A percentile compares a stretch with the other conserved stretches of the same genome.
phyloP scores from a whole-genome alignment of 2,888 invertebrate genomes.

The Timandra comae region DNA sequence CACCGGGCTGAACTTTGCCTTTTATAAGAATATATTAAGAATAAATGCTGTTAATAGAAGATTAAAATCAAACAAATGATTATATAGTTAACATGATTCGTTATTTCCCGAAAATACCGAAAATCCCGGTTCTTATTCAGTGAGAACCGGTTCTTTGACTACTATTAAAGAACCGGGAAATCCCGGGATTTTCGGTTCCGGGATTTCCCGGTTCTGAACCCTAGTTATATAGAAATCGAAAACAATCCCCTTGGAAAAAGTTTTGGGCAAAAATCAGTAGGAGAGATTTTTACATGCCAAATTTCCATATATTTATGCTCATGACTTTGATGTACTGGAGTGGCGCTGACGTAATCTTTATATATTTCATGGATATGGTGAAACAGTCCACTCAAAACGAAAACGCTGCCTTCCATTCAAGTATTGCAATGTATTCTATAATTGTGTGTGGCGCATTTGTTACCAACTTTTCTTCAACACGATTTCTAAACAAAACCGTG shows the following conservation, averaged over 20 bases:
- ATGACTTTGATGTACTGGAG: constrained; percentile 16
- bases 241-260: not conserved
- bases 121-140: too few species aligned
- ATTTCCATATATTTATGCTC: constrained; percentile 14
- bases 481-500: constrained; percentile 14
- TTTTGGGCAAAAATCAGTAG: constrained; percentile 8
- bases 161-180: too few species aligned
- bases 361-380: constrained; percentile 17
- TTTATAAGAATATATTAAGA: too few species aligned
- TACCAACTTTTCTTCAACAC: constrained; percentile 7
- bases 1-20: not conserved
- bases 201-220: too few species aligned
- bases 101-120: too few species aligned
- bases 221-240: too few species aligned
- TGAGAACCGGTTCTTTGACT: too few species aligned
- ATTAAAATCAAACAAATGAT: too few species aligned
- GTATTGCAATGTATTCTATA: constrained; percentile 10
- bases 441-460: constrained; percentile 6
- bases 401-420: constrained; percentile 12
- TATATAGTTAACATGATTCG: too few species aligned
- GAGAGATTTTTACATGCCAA: constrained; percentile 19
- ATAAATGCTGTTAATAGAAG: too few species aligned
- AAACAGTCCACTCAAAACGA: constrained; percentile 11
- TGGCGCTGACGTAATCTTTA: constrained; percentile 15
- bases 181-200: too few species aligned